Conservation (phyloP, 2,888 invertebrate genomes). For the Clostera curtula region DNA sequence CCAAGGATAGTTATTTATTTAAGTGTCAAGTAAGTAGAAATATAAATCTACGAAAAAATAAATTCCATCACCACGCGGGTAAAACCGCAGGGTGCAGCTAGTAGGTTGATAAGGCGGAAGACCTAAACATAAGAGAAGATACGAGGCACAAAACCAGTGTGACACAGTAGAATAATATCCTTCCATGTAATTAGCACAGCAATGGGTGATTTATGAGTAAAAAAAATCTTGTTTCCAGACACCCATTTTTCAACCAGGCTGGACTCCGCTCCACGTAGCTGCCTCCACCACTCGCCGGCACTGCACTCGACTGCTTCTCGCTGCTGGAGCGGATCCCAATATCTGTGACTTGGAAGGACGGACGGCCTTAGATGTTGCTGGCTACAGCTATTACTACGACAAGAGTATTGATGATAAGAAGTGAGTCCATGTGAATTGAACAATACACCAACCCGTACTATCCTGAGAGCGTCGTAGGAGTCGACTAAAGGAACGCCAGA, state of each 20-base stretch:
- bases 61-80: no score
- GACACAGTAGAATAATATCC: not conserved
- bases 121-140: no score
- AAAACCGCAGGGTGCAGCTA: no score
- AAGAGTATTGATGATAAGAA: conserved; percentile 28
- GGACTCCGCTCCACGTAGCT: conserved; percentile 77
- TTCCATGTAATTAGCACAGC: not conserved
- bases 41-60: no score
- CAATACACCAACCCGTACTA: no score
- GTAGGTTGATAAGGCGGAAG: no score
- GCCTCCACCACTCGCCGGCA: conserved; percentile 63
- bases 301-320: conserved; percentile 65
- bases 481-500: no score
- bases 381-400: conserved; percentile 47
- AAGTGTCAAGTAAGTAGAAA: no score
- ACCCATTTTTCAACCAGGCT: conserved; percentile 63
- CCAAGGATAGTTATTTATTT: no score
- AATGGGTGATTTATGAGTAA: no score
- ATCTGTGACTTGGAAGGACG: conserved; percentile 51
- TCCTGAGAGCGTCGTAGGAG: no score
- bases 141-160: not conserved
- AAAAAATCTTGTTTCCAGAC: conserved; percentile 33
- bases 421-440: conserved; percentile 21
- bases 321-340: conserved; percentile 64
- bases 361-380: conserved; percentile 68